Base-by-base conservation (phyloP, 2,113 vertebrate genomes). In the Pluvianellus socialis region DNA sequence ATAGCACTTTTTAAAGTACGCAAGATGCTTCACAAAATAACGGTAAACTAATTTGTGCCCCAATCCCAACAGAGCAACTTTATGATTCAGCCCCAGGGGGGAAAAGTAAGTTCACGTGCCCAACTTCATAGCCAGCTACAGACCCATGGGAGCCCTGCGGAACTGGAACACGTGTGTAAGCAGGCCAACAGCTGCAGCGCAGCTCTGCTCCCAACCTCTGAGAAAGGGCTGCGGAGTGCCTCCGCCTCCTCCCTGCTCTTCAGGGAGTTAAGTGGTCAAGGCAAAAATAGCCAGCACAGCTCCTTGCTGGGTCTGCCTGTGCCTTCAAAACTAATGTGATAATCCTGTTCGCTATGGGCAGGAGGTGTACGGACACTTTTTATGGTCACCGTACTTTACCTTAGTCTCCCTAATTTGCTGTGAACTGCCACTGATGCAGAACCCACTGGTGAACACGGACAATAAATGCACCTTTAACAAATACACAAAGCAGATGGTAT, bases 401-500 rank as follows among this genome's bases (percentile, higher is more conserved):
- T 47, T 23, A 42, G 33, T 53, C 23, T 93, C 19, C 35, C 23
- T 90, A 24, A 90, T 56, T 13, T 58, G 11, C 13, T 14, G 18
- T 47, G 30, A 92, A 47, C 20, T 35, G 24, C 6, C 21, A 45
- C 45, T 58, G 58, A 49, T 26, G 30, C 44, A 91, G 76, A 52
- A 52, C 45, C 72, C 50, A 42, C 7, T 26, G 13, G 8, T 53
- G 27, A 84, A 84, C 1, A 3, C 21, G 6, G 6, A 61, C 27
- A 35, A 33, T 28, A 89, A 91, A 55, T 3, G 11, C 42, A 80
- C 5, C 14, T 81, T 61, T 35, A 65, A 77, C 21, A 79, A 81
- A 84, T 4, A 67, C 0, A 47, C 0, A 0, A 70, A 83, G 28
- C 6, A 75, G n/a, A 71, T 1, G 5, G 47, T 33, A 89, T 4